These are phyloP conservation scores for Drosophila ustulata DNA, from an alignment of 2,888 invertebrate genomes.

Conservation along the genomic window DNA sequence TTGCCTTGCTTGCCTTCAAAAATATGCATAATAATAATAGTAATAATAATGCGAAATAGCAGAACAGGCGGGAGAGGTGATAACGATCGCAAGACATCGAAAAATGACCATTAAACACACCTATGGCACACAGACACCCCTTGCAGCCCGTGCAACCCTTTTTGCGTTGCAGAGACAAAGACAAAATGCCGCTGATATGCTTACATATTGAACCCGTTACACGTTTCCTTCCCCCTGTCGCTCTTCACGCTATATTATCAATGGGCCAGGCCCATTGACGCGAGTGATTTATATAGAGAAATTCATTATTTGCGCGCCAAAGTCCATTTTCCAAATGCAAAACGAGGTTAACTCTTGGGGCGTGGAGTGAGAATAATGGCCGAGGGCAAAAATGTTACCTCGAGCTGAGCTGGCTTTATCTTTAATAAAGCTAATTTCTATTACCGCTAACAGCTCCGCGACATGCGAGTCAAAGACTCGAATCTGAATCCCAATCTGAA, in stretches of 20 bases:
- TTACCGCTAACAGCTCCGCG: slow-evolving; percentile 71
- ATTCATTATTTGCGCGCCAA: slow-evolving; percentile 75
- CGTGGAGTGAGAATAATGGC: slow-evolving; percentile 52
- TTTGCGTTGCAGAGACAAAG: slow-evolving; percentile 30
- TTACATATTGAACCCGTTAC: slow-evolving; percentile 32
- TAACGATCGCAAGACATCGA: slow-evolving; percentile 77
- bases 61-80: slow-evolving; percentile 51
- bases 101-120: slow-evolving; percentile 80
- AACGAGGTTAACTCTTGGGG: slow-evolving; percentile 26
- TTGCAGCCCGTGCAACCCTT: slow-evolving; percentile 45
- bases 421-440: slow-evolving; percentile 79
- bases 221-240: slow-evolving; percentile 13
- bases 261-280: slow-evolving; percentile 77
- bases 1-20: neutral
- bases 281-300: slow-evolving; percentile 78
- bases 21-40: slow-evolving; percentile 61
- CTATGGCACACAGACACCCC: slow-evolving; percentile 50
- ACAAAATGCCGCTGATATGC: slow-evolving; percentile 55
- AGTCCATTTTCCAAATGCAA: slow-evolving; percentile 71
- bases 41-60: slow-evolving; percentile 49
- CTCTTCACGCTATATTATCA: slow-evolving; percentile 44
- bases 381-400: slow-evolving; percentile 57
- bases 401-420: slow-evolving; percentile 59
- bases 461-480: slow-evolving; percentile 66
- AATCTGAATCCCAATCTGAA: slow-evolving; percentile 33